These are phyloP conservation scores for Nasua narica DNA, from an alignment of 2,797 vertebrate genomes.

Conservation along the genomic window DNA sequence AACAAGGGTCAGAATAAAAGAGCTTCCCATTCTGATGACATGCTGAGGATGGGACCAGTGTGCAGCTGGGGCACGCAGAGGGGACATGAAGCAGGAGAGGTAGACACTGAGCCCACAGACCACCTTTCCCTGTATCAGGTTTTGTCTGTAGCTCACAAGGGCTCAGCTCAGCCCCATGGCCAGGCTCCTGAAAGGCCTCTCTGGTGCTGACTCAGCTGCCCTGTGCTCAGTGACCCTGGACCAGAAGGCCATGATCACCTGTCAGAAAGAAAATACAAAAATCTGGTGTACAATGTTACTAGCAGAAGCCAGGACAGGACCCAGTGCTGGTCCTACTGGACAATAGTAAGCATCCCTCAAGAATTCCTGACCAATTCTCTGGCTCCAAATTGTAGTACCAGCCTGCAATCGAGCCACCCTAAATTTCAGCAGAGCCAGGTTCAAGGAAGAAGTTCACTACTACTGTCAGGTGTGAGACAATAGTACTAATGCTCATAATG, in stretches of 20 bases:
- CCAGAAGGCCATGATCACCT: not conserved
- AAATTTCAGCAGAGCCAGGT: no score
- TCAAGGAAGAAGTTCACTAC: not conserved
- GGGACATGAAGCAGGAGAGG: not conserved
- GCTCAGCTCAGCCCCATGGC: not conserved
- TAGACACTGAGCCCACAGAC: not conserved
- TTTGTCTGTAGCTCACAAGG: not conserved
- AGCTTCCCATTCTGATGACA: not conserved
- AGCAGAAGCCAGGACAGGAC: not conserved
- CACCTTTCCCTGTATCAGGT: not conserved
- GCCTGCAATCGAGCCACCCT: no score
- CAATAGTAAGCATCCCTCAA: fast-evolving
- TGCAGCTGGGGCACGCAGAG: not conserved
- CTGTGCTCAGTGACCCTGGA: not conserved
- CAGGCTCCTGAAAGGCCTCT: not conserved
- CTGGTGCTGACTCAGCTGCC: not conserved
- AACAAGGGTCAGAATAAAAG: not conserved
- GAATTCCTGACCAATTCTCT: not conserved
- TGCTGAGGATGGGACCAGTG: not conserved
- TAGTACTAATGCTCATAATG: not conserved
- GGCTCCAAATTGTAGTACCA: no score
- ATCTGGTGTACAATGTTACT: not conserved
- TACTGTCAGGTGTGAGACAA: not conserved
- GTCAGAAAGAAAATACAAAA: not conserved
- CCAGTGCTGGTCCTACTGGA: not conserved